Conservation (phyloP, 2,888 invertebrate genomes). For the Acrobasis suavella region DNA sequence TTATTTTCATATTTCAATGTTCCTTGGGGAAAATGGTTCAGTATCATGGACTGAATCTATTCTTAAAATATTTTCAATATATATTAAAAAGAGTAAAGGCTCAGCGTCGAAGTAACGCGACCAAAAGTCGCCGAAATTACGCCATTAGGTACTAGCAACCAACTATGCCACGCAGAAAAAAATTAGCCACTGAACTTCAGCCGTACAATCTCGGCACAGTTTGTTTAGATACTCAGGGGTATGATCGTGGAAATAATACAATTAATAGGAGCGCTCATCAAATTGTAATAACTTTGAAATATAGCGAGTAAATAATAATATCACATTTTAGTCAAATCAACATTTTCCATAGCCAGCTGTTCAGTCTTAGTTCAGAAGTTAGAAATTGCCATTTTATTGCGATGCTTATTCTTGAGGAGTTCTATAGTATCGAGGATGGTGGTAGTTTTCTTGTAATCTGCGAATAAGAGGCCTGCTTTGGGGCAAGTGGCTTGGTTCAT, state of each 20-base stretch:
- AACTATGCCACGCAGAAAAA: too few species aligned
- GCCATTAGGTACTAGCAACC: too few species aligned
- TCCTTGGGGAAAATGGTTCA: too few species aligned
- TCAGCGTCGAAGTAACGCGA: too few species aligned
- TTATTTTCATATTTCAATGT: too few species aligned
- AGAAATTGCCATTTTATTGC: background rate
- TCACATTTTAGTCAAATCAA: conserved; percentile 21
- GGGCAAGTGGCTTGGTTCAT: background rate
- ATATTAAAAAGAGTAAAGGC: too few species aligned
- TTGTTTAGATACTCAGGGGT: background rate
- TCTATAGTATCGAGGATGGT: conserved; percentile 27
- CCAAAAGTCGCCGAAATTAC: too few species aligned
- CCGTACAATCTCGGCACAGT: too few species aligned
- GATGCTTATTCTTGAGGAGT: conserved; percentile 7
- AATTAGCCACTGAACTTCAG: too few species aligned
- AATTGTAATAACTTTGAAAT: conserved; percentile 28
- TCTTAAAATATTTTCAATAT: too few species aligned
- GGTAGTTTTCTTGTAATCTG: conserved; percentile 24
- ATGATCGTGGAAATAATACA: conserved; percentile 21
- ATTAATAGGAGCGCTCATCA: conserved; percentile 28
- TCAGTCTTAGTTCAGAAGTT: background rate
- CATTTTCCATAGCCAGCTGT: background rate
- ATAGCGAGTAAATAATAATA: conserved; percentile 20
- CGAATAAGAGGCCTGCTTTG: background rate
- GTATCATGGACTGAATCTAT: too few species aligned